A percentile compares a stretch with the other conserved stretches of the same genome.
phyloP scores from a whole-genome alignment of 2,797 vertebrate species.

The Ctenosaura bakeri region DNA sequence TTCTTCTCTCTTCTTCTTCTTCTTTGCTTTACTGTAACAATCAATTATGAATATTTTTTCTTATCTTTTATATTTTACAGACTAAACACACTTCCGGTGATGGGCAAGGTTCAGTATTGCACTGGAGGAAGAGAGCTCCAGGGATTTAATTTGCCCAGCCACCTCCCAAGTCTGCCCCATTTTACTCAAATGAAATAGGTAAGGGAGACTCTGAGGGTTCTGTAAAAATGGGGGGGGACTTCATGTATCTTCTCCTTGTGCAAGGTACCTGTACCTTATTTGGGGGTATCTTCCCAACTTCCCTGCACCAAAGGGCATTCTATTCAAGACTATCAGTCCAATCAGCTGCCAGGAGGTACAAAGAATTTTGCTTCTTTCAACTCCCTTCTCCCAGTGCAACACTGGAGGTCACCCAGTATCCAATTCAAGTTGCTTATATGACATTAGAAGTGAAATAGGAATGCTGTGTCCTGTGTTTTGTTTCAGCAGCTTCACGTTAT shows the following conservation, averaged over 20 bases:
- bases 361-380: not conserved
- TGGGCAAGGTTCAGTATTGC: not conserved
- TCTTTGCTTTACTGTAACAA: constrained; percentile 84
- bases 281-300: not conserved
- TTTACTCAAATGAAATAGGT: not conserved
- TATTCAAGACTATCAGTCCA: not conserved
- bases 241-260: no score
- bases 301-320: not conserved
- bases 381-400: not conserved
- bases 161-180: not conserved
- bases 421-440: not conserved
- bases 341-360: not conserved
- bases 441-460: not conserved
- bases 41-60: constrained; percentile 14
- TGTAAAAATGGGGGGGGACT: not conserved
- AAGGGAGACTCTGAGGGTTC: not conserved
- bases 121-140: not conserved
- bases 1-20: constrained; percentile 87
- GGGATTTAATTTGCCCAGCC: not conserved
- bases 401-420: not conserved
- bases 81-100: not conserved
- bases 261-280: no score
- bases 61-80: not conserved
- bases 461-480: not conserved
- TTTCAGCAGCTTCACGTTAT: constrained; percentile 17